Conservation (phyloP, 2,113 vertebrate genomes). For the Calidris pygmaea region DNA sequence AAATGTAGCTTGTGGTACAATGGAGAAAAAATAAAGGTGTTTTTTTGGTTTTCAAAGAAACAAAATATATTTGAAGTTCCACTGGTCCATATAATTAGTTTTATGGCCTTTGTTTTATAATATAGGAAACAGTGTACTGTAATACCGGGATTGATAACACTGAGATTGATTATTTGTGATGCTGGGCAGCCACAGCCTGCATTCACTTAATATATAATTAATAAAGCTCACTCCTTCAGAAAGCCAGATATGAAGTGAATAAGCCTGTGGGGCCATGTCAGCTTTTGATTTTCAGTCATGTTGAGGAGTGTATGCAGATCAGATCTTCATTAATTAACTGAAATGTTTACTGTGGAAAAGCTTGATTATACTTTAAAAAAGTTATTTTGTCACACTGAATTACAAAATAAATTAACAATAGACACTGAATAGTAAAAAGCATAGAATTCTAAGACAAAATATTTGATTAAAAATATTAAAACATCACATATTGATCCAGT, state of each 20-base stretch:
- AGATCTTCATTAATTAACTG: background rate
- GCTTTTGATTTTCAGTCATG: background rate
- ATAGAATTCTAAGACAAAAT: background rate
- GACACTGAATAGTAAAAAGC: background rate
- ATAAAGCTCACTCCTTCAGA: background rate
- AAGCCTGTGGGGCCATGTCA: background rate
- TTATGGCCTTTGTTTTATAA: background rate
- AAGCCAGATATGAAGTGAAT: background rate
- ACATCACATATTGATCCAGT: background rate
- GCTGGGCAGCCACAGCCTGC: background rate
- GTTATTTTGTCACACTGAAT: background rate
- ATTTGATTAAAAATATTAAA: background rate
- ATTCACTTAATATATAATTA: background rate
- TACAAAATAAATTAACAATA: background rate
- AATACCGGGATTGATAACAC: background rate
- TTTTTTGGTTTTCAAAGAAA: background rate
- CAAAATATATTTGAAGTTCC: background rate
- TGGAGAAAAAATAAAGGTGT: background rate
- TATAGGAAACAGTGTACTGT: background rate
- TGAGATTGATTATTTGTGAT: background rate
- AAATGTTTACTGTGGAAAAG: slow-evolving; percentile 1
- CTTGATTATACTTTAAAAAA: background rate
- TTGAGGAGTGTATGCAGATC: background rate
- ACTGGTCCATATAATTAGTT: background rate
- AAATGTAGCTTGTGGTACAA: background rate